These are phyloP conservation scores for Saguinus imperator DNA, from an alignment of 2,113 vertebrate genomes.

Conservation along the genomic window DNA sequence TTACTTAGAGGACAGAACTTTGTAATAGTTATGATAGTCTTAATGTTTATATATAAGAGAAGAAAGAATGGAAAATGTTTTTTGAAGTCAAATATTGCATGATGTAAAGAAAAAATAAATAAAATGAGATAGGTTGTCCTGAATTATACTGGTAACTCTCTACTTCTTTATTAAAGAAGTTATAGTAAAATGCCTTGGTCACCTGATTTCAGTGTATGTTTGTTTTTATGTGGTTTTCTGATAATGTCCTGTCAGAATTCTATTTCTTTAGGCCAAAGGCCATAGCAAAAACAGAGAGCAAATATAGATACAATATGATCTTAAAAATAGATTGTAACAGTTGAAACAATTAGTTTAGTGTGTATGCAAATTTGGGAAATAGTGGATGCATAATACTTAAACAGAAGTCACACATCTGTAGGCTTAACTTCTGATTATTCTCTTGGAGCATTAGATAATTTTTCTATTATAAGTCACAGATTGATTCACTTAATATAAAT, in stretches of 20 bases:
- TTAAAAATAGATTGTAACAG: not conserved
- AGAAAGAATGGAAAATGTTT: not conserved
- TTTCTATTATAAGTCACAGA: not conserved
- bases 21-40: not conserved
- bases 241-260: not conserved
- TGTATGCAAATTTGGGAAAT: not conserved
- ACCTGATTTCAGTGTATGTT: not conserved
- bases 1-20: constrained; percentile 34
- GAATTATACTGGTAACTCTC: not conserved
- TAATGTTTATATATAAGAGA: constrained; percentile 23
- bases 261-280: constrained; percentile 26
- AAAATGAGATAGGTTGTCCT: not conserved
- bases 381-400: not conserved
- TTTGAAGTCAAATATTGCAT: not conserved
- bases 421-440: not conserved
- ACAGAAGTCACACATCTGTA: not conserved
- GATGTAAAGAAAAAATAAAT: constrained; percentile 34
- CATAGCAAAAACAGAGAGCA: not conserved
- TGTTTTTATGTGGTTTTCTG: constrained; percentile 45
- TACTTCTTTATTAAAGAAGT: not conserved
- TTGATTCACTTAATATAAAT: not conserved
- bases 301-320: not conserved
- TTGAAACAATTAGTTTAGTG: not conserved
- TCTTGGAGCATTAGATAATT: not conserved
- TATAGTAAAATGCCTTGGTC: not conserved